phyloP scores from a whole-genome alignment of 2,797 vertebrate species.

The Alca torda region DNA sequence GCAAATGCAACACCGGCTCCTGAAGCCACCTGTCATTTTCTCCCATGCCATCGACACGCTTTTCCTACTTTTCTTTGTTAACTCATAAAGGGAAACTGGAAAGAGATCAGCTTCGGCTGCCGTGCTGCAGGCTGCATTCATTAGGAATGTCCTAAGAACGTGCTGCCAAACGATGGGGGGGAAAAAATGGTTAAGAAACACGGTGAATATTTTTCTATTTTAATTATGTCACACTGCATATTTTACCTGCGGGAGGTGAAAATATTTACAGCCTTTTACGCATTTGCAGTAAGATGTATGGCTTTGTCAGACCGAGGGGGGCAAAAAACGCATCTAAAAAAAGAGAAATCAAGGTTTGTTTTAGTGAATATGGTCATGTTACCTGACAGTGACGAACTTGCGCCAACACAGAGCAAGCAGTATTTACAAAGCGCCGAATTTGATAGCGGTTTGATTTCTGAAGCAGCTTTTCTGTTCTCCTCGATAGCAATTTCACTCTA shows the following conservation, averaged over 20 bases:
- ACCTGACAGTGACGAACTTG: not conserved
- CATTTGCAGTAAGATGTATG: not conserved
- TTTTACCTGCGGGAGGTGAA: not conserved
- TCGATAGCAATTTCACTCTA: not conserved
- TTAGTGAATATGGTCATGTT: not conserved
- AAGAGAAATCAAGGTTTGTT: not conserved
- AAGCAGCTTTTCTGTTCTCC: not conserved
- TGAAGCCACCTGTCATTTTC: not conserved
- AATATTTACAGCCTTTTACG: not conserved
- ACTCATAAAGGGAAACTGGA: not conserved
- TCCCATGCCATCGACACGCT: not conserved
- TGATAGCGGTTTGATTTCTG: not conserved
- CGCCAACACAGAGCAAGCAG: not conserved
- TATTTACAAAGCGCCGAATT: not conserved
- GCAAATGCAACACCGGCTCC: not conserved
- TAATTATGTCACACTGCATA: not conserved
- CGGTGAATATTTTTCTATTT: not conserved
- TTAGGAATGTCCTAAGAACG: not conserved
- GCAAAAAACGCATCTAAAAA: not conserved
- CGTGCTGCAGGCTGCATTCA: not conserved
- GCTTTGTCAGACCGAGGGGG: not conserved
- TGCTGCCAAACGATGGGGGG: not conserved
- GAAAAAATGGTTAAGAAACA: not conserved
- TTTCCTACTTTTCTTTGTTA: slow-evolving; percentile 10
- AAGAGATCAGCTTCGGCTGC: not conserved